These are phyloP conservation scores for Xiphophorus birchmanni DNA, from an alignment of 2,797 vertebrate species.

Conservation along the genomic window DNA sequence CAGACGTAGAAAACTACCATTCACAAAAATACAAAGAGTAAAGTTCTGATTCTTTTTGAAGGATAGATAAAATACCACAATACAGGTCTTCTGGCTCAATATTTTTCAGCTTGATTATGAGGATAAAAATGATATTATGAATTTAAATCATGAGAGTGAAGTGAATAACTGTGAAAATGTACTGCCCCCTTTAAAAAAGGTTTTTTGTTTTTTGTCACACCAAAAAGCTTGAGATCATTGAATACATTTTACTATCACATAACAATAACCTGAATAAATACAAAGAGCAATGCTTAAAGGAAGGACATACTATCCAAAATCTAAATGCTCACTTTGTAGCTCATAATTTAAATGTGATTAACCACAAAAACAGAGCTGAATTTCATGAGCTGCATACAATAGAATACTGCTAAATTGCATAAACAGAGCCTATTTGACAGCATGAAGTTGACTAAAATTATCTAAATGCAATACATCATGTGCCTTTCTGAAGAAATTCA, in stretches of 20 bases:
- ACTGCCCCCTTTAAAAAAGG: background rate
- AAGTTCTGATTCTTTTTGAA: slow-evolving; percentile 38
- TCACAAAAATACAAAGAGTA: slow-evolving; percentile 33
- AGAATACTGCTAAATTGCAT: background rate
- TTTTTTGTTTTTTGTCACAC: background rate
- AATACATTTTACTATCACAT: background rate
- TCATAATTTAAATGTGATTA: background rate
- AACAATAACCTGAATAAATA: background rate
- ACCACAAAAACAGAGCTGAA: background rate
- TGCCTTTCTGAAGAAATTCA: background rate
- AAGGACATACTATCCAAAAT: background rate
- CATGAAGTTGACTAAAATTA: background rate
- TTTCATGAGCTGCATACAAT: background rate
- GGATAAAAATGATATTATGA: slow-evolving; percentile 41
- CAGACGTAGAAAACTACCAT: slow-evolving; percentile 27
- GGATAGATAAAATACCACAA: slow-evolving; percentile 14
- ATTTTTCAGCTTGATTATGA: slow-evolving; percentile 29
- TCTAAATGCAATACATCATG: background rate
- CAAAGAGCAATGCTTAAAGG: background rate
- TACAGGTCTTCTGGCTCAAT: slow-evolving; percentile 24
- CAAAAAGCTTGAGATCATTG: background rate
- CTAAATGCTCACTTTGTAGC: background rate
- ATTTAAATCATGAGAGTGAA: slow-evolving; percentile 16
- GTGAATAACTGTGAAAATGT: slow-evolving; percentile 17
- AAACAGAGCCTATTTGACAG: background rate